These are phyloP conservation scores for Crotalus tigris DNA, from an alignment of 2,113 vertebrate genomes.

Conservation along the genomic window DNA sequence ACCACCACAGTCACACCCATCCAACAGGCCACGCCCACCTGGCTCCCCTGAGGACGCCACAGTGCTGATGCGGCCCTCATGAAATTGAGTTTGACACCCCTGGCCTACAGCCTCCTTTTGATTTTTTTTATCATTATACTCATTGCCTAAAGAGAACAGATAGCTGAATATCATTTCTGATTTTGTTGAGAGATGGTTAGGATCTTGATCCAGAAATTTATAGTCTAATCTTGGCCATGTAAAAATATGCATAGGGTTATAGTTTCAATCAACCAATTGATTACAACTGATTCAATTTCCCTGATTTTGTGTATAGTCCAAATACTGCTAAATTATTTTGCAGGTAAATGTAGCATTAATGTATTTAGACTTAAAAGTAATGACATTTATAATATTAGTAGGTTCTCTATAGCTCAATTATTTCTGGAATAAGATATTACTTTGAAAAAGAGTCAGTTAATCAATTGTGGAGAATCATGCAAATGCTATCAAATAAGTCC, in stretches of 20 bases:
- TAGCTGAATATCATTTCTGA: neutral
- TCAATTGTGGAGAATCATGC: neutral
- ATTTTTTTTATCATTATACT: neutral
- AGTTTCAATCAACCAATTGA: neutral
- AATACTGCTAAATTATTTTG: slow-evolving; percentile 44
- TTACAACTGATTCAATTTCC: neutral
- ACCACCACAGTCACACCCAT: no score
- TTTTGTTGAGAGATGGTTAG: neutral
- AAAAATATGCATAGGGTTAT: neutral
- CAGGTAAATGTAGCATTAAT: neutral
- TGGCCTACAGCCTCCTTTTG: neutral
- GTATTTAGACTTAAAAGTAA: neutral
- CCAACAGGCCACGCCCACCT: no score
- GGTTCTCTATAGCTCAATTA: neutral
- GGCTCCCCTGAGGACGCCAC: no score
- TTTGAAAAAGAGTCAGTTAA: neutral
- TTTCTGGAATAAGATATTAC: neutral
- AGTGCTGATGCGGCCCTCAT: no score
- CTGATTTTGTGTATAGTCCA: neutral
- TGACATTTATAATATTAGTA: neutral
- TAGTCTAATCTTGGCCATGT: neutral
- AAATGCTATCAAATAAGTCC: neutral
- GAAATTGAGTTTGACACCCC: no score
- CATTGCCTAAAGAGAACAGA: neutral
- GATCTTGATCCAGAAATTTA: neutral